Percentiles rank a stretch among this genome's conserved stretches.
phyloP scores from a whole-genome alignment of 2,888 invertebrate genomes.

The Sisyra nigra region DNA sequence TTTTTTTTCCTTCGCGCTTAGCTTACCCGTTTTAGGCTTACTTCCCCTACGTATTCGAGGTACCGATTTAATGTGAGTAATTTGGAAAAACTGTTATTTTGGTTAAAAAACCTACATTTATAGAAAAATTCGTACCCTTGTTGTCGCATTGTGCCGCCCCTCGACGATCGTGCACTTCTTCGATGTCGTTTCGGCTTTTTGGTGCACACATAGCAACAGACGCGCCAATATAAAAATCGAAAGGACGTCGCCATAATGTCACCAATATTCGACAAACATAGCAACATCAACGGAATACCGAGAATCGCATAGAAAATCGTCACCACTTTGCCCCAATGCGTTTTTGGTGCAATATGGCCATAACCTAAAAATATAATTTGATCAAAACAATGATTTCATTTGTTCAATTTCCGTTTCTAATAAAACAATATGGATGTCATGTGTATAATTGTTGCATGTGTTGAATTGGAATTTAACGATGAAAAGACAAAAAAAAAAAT shows the following conservation, averaged over 20 bases:
- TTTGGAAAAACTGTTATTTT: too few relatives aligned
- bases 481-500: too few relatives aligned
- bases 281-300: conserved; percentile 87
- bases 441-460: too few relatives aligned
- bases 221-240: conserved; percentile 84
- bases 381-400: neutral
- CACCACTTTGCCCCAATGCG: conserved; percentile 82
- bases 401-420: neutral
- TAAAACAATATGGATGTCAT: neutral
- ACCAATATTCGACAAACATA: conserved; percentile 86
- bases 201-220: conserved; percentile 81
- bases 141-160: conserved; percentile 23
- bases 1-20: too few relatives aligned
- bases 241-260: conserved; percentile 90
- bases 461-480: too few relatives aligned
- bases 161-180: conserved; percentile 19
- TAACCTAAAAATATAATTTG: conserved; percentile 57
- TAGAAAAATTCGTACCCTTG: conserved; percentile 13
- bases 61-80: too few relatives aligned
- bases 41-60: too few relatives aligned
- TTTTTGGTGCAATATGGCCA: conserved; percentile 90
- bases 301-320: conserved; percentile 93
- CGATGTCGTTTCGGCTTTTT: conserved; percentile 50
- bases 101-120: too few relatives aligned
- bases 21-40: too few relatives aligned